These are phyloP conservation scores for Nephrotoma guestfalica DNA, from an alignment of 2,888 invertebrate species.

Conservation along the genomic window DNA sequence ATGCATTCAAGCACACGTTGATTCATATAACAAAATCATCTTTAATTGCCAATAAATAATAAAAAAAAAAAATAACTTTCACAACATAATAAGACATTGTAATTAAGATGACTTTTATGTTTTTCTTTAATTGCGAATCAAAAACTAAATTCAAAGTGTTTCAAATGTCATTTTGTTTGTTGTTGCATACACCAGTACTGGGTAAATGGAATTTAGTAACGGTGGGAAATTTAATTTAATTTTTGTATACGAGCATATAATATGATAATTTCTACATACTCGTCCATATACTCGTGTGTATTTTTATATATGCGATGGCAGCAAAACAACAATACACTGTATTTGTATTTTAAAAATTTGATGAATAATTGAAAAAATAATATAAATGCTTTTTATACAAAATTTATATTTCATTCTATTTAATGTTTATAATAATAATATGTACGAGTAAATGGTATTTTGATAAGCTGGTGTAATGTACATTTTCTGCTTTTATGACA, in stretches of 20 bases:
- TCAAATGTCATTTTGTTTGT: not conserved
- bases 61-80: not conserved
- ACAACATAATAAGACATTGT: not conserved
- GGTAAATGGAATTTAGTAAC: not conserved
- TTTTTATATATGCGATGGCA: not conserved
- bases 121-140: not conserved
- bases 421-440: not conserved
- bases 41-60: not conserved
- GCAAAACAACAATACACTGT: not conserved
- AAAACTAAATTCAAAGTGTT: not conserved
- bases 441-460: not conserved
- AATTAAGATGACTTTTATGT: not conserved
- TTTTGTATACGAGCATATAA: not conserved
- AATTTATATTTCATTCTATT: not conserved
- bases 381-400: not conserved
- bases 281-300: not conserved
- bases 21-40: not conserved
- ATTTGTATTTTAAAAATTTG: not conserved
- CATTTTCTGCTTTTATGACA: not conserved
- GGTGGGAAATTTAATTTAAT: not conserved
- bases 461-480: not conserved
- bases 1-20: no score
- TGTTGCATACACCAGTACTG: not conserved
- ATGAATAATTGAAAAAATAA: not conserved
- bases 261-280: not conserved